Percentiles rank a stretch among this genome's conserved stretches.
phyloP scores from a whole-genome alignment of 2,113 vertebrate genomes.

The Gallinago media region DNA sequence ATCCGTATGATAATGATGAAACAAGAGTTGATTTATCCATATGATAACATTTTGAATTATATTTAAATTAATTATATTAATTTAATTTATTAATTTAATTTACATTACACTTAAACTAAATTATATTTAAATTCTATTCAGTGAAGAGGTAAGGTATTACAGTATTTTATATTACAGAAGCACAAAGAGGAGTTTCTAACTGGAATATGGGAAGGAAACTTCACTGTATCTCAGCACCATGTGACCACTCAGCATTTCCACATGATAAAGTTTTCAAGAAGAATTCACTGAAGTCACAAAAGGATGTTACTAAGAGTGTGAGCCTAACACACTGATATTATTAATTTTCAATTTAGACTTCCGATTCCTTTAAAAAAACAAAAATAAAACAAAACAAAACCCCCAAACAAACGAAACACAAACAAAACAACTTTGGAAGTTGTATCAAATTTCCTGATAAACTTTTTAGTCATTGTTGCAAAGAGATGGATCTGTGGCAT shows the following conservation, averaged over 20 bases:
- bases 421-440: neutral
- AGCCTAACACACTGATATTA: neutral
- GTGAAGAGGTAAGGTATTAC: neutral
- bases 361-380: neutral
- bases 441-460: neutral
- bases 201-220: neutral
- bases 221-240: neutral
- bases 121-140: neutral
- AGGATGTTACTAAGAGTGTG: neutral
- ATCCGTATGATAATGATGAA: neutral
- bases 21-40: neutral
- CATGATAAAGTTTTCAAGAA: neutral
- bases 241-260: neutral
- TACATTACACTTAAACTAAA: too few species aligned
- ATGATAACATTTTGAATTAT: neutral
- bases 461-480: neutral
- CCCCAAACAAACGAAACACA: neutral
- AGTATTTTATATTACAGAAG: neutral
- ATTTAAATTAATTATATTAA: too few species aligned
- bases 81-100: too few species aligned
- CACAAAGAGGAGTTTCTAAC: neutral
- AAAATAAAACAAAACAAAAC: neutral
- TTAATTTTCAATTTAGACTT: neutral
- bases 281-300: neutral
- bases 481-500: neutral